These are phyloP conservation scores for Zonotrichia leucophrys DNA, from an alignment of 2,113 vertebrate genomes.

Conservation along the genomic window DNA sequence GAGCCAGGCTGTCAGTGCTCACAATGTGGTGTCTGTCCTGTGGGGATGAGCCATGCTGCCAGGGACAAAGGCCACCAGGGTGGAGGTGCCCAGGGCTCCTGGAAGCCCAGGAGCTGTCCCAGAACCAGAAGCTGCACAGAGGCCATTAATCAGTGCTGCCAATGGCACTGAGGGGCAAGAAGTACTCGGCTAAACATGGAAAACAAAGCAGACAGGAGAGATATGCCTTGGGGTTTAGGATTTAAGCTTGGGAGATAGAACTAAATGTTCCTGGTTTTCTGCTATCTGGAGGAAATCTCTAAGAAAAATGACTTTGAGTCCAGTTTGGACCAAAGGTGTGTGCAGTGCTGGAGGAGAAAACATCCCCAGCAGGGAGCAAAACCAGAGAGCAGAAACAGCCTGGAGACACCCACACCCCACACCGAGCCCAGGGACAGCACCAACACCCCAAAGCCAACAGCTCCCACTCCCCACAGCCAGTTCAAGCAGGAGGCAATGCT, in stretches of 20 bases:
- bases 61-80: not conserved
- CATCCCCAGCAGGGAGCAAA: not conserved
- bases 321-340: not conserved
- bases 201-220: not conserved
- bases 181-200: not conserved
- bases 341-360: not conserved
- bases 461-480: not conserved
- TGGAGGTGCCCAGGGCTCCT: not conserved
- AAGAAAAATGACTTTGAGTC: not conserved
- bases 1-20: not conserved
- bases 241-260: not conserved
- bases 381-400: not conserved
- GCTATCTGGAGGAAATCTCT: not conserved
- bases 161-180: not conserved
- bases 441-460: not conserved
- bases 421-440: not conserved
- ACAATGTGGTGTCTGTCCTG: slow-evolving; percentile 22
- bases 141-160: not conserved
- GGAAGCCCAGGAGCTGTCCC: not conserved
- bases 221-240: not conserved
- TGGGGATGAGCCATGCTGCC: not conserved
- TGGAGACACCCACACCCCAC: not conserved
- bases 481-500: accelerated
- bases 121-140: not conserved
- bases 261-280: not conserved